These are phyloP conservation scores for Lineus longissimus DNA, from an alignment of 1,140 invertebrate species.

Conservation along the genomic window DNA sequence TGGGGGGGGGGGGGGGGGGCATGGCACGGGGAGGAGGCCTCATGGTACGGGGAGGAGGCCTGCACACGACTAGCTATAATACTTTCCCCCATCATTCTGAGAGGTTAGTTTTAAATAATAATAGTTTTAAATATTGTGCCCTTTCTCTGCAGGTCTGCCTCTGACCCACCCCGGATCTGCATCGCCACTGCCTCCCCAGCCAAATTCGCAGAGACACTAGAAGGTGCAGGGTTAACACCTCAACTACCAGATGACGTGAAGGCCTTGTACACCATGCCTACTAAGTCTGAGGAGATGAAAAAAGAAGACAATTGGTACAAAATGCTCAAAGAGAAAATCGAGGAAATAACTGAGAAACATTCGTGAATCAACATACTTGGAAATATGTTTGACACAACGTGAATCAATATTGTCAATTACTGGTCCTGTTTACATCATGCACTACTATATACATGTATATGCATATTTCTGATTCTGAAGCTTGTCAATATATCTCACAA, in stretches of 20 bases:
- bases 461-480: too few relatives aligned
- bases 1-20: too few relatives aligned
- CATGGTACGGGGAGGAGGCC: not conserved
- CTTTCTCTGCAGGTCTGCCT: not conserved
- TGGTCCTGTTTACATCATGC: too few relatives aligned
- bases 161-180: constrained; percentile 27
- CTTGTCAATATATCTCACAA: too few relatives aligned
- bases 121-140: not conserved
- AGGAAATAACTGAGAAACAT: constrained; percentile 29
- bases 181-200: constrained; percentile 55
- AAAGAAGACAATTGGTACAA: constrained; percentile 46
- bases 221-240: constrained; percentile 36
- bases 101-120: not conserved
- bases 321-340: constrained; percentile 46
- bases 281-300: constrained; percentile 38
- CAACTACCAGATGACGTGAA: constrained; percentile 23
- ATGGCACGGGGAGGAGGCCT: not conserved
- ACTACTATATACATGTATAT: too few relatives aligned
- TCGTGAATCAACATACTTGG: too few relatives aligned
- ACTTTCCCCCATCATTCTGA: not conserved
- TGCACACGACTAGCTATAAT: not conserved
- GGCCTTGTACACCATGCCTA: constrained; percentile 26
- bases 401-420: too few relatives aligned
- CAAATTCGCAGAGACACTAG: constrained; percentile 54
- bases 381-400: too few relatives aligned